Base-by-base conservation (phyloP, 92 coral and sea anemone genomes). In the Siderastrea siderea region DNA sequence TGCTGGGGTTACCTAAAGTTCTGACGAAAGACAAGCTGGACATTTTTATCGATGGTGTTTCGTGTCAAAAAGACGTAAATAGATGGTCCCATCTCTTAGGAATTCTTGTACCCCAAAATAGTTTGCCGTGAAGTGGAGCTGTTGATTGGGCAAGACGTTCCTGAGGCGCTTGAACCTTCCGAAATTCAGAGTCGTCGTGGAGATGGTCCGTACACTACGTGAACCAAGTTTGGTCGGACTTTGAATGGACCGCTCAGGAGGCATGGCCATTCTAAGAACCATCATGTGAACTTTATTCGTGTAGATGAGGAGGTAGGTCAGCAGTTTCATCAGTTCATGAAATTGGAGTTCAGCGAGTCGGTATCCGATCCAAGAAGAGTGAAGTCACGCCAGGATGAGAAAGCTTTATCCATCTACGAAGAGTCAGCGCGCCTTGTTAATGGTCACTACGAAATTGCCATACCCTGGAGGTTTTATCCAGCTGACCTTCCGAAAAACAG, bases 171-270 rank as follows among this genome's bases (percentile, higher is more conserved):
- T 7, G 92, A 91, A 51, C 91, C 94, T 2, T 73, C 62, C 11
- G 87, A 93, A 78, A 55, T 87, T 17, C 83, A 76, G 10, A 51
- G 67, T 43, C 53, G 93, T 55, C 70, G 63, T 11, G 70, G 68
- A 14, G 58, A 72, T 4, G 93, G 92, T 3, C 94, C 90, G 7
- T 93, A 93, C 61, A 89, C 94, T 51, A 71, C 85, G 14, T 88
- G 71, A 75, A 91, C 92, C 10, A 88, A 82, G 52, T 78, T 94
- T 61, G 94, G 96, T 12, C 88, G 94, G 96, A 85, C 90, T 4
- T 12, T 93, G 3, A 93, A 93, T 67, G 93, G 93, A n/a, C 94
- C 94, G 46, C 74, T 94, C 6, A 91, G 92, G 52, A 75, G 89
- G 74, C 70, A 53, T 55, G 83, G 84, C n/a, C n/a, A 52, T 5